Percentiles rank a stretch among this genome's conserved stretches.
Evolutionary conservation across 2,113 vertebrate species (phyloP).

Genomic region (Hypocryptadius cinnamomeus): DNA sequence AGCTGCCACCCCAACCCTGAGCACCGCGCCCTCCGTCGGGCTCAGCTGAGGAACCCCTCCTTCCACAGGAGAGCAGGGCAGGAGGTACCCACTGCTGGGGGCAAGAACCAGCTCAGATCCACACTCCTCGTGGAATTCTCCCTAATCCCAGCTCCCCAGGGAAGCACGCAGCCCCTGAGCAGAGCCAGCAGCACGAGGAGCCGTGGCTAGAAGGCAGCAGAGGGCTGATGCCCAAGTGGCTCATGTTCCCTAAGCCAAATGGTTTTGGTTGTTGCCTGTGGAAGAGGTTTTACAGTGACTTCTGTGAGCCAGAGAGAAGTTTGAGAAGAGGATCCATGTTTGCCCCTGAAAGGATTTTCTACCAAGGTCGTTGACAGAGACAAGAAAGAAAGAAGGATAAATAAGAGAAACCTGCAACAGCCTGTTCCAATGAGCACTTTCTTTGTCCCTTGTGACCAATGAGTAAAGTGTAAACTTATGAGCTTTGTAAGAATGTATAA

Average conservation of each 20-base stretch:
- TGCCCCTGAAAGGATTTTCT: neutral
- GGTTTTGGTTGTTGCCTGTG: neutral
- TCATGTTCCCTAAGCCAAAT: neutral
- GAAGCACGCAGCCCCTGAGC: neutral
- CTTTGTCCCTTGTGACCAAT: neutral
- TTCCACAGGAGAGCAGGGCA: neutral
- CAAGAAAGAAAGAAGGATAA: neutral
- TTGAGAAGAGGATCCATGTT: neutral
- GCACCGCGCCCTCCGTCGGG: neutral
- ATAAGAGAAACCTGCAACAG: neutral
- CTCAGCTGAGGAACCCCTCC: neutral
- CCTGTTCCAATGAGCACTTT: neutral
- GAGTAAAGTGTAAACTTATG: neutral
- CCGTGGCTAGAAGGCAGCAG: accelerated
- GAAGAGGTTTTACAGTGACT: neutral
- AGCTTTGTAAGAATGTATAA: neutral
- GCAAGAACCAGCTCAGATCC: neutral
- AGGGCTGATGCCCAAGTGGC: neutral
- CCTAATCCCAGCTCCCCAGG: neutral
- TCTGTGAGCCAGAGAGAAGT: neutral
- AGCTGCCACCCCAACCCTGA: neutral
- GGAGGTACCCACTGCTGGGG: neutral
- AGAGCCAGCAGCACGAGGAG: neutral
- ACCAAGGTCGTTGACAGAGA: neutral
- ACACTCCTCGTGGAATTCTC: neutral